A percentile compares a stretch with the other conserved stretches of the same genome.
Evolutionary conservation across 2,888 invertebrate species (phyloP).

Genomic region (Dioctria rufipes): DNA sequence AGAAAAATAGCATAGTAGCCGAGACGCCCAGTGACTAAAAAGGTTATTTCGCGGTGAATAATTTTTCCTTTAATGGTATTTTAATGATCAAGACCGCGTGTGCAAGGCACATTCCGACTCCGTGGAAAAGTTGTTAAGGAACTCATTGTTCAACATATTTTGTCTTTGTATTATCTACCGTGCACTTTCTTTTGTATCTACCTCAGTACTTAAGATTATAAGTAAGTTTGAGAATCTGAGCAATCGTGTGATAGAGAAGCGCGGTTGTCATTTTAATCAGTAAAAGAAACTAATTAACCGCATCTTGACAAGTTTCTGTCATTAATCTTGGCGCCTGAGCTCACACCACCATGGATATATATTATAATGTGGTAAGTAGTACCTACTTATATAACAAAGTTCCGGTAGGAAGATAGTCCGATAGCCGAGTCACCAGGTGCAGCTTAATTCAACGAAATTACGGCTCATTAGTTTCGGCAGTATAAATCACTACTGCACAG

Average conservation of each 20-base stretch:
- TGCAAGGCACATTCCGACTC: conserved; percentile 29
- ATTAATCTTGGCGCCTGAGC: conserved; percentile 23
- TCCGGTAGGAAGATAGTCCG: background rate
- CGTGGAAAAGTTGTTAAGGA: background rate
- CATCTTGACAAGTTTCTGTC: conserved; percentile 17
- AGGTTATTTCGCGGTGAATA: conserved; percentile 53
- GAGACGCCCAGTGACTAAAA: conserved; percentile 45
- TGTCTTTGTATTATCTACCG: background rate
- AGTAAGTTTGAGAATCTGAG: background rate
- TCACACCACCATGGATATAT: background rate
- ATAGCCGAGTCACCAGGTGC: background rate
- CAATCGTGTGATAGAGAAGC: no score
- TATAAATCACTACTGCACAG: conserved; percentile 13
- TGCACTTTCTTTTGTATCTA: background rate
- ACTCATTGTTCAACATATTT: background rate
- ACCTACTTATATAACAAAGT: background rate
- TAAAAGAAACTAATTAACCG: conserved; percentile 31
- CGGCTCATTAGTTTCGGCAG: conserved; percentile 22
- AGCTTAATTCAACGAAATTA: conserved; percentile 17
- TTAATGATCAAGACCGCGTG: conserved; percentile 53
- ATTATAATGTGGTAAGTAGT: background rate
- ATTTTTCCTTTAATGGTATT: conserved; percentile 54
- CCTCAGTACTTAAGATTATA: background rate
- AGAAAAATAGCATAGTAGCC: background rate
- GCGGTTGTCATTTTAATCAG: conserved; percentile 45